These are phyloP conservation scores for Phania funesta DNA, from an alignment of 2,888 invertebrate species.

Conservation along the genomic window DNA sequence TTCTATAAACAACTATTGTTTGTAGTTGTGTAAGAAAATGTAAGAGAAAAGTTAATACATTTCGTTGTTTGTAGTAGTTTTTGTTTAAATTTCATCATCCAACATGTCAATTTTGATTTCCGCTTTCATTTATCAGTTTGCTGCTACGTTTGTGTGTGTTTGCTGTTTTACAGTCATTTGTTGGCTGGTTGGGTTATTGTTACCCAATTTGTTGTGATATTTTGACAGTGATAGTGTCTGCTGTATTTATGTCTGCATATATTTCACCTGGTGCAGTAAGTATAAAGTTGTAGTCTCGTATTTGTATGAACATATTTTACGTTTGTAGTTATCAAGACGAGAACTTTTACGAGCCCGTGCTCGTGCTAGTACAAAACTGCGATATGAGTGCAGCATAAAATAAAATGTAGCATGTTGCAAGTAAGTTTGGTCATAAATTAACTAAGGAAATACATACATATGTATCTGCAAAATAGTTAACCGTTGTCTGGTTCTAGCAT, in stretches of 20 bases:
- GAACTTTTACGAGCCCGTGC: slow-evolving; percentile 39
- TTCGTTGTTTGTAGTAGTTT: neutral
- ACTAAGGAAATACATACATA: slow-evolving; percentile 17
- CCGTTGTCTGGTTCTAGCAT: neutral
- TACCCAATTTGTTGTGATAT: slow-evolving; percentile 14
- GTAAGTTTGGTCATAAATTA: slow-evolving; percentile 48
- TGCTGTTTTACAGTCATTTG: neutral
- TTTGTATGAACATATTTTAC: slow-evolving; percentile 23
- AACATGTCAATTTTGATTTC: slow-evolving; percentile 62
- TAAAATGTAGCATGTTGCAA: slow-evolving; percentile 20
- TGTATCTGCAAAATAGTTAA: slow-evolving; percentile 32
- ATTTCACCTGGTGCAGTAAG: slow-evolving; percentile 40
- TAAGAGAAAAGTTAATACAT: neutral
- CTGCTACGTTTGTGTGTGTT: slow-evolving; percentile 11
- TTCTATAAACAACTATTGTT: neutral
- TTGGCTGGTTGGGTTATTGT: neutral
- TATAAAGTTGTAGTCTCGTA: neutral
- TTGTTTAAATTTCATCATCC: slow-evolving; percentile 14
- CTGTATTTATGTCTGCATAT: neutral
- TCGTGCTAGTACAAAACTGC: neutral
- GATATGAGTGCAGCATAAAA: neutral
- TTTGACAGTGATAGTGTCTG: slow-evolving; percentile 10
- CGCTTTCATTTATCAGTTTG: slow-evolving; percentile 58
- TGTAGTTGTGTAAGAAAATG: neutral
- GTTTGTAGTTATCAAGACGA: slow-evolving; percentile 44